A percentile compares a stretch with the other conserved stretches of the same genome.
Conservation (phyloP, 2,113 vertebrate genomes). For the Ahaetulla prasina region DNA sequence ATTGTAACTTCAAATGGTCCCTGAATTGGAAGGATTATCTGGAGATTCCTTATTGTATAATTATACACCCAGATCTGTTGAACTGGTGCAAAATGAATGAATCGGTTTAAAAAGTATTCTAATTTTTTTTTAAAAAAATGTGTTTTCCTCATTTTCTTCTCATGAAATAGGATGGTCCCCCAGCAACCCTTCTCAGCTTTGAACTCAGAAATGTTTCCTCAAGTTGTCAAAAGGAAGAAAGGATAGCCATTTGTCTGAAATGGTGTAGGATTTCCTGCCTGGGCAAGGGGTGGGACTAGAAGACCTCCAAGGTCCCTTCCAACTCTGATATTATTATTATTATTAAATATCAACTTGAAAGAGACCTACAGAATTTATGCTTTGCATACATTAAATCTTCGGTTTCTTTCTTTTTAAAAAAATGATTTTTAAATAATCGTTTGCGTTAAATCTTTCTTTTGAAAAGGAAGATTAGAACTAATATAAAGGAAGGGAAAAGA, state of each 20-base stretch:
- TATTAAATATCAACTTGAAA: neutral
- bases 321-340: no score
- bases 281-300: no score
- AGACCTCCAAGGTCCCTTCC: no score
- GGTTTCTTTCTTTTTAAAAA: neutral
- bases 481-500: constrained; percentile 17
- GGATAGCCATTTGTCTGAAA: no score
- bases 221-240: neutral
- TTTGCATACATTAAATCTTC: neutral
- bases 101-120: neutral
- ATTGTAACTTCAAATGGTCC: no score
- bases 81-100: neutral
- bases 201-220: neutral
- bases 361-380: neutral
- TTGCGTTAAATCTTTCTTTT: constrained; percentile 55
- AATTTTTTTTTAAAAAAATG: constrained; percentile 25
- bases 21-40: no score
- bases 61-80: no score
- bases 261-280: no score
- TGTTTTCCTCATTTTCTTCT: constrained; percentile 54
- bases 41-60: no score
- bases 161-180: constrained; percentile 37
- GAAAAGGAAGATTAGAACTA: constrained; percentile 46
- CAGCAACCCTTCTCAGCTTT: neutral
- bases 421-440: neutral